phyloP scores from a whole-genome alignment of 1,140 invertebrate species.

The Colletes latitarsis region DNA sequence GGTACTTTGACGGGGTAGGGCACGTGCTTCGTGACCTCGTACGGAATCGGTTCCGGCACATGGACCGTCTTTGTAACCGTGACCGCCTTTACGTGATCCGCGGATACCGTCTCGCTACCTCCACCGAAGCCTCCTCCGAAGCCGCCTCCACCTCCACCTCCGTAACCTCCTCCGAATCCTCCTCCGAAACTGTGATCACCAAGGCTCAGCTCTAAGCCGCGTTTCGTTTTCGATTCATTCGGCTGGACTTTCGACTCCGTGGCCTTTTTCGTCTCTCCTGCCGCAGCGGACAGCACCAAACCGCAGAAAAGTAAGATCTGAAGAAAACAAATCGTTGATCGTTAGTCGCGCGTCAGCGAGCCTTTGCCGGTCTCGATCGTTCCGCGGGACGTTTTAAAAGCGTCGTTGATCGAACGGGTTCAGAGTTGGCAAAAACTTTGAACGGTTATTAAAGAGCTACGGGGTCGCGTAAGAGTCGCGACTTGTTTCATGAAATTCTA shows the following conservation, averaged over 20 bases:
- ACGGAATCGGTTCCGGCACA: conserved; percentile 79
- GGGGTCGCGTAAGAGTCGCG: background rate
- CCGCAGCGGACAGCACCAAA: conserved; percentile 65
- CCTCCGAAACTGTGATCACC: conserved; percentile 68
- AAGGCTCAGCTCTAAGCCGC: conserved; percentile 73
- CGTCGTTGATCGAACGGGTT: too few relatives aligned
- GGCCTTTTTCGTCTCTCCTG: conserved; percentile 65
- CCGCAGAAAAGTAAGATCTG: conserved; percentile 72
- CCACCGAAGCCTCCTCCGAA: conserved; percentile 46
- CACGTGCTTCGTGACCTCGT: conserved; percentile 75
- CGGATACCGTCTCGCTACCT: conserved; percentile 65
- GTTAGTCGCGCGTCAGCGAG: background rate
- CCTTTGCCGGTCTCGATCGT: too few relatives aligned
- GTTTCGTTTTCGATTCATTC: conserved; percentile 71
- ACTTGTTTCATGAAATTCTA: background rate
- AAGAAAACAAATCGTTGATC: conserved; percentile 13
- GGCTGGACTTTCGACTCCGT: conserved; percentile 53
- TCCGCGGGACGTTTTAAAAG: too few relatives aligned
- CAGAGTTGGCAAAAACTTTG: background rate
- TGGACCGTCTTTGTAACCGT: conserved; percentile 80
- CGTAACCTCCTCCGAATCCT: conserved; percentile 31
- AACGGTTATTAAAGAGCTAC: background rate
- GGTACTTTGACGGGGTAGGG: conserved; percentile 78
- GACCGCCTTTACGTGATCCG: conserved; percentile 77
- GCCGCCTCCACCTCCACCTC: conserved; percentile 37